Percentiles rank a stretch among this genome's conserved stretches.
These are phyloP conservation scores for Athalia rosae DNA, from an alignment of 2,888 invertebrate species.

Conservation along the genomic window DNA sequence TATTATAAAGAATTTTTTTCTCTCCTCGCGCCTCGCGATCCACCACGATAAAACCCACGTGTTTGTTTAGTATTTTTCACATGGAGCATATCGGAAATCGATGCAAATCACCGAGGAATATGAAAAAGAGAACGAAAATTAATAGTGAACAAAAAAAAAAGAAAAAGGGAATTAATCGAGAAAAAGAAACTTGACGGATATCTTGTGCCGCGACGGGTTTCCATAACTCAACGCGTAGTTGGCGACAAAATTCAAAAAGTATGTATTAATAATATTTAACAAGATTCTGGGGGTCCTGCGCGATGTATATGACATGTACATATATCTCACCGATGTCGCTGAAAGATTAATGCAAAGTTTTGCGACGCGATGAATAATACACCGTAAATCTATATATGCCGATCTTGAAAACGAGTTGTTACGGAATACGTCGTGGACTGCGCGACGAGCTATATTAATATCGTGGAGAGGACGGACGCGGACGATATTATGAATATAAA, in stretches of 20 bases:
- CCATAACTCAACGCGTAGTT: constrained; percentile 1
- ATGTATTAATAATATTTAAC: not conserved
- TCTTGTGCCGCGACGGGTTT: not conserved
- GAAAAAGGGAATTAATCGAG: not conserved
- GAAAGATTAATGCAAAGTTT: not conserved
- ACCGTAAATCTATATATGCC: not conserved
- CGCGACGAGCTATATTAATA: not conserved
- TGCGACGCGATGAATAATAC: not conserved
- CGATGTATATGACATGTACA: not conserved
- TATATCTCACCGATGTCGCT: not conserved
- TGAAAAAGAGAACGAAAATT: too few species aligned
- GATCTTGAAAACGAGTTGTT: not conserved
- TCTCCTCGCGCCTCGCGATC: too few species aligned
- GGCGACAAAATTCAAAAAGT: constrained; percentile 5
- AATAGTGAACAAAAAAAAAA: constrained; percentile 1
- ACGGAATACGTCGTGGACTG: not conserved
- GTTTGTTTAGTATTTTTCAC: too few species aligned
- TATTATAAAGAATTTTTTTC: constrained; percentile 11
- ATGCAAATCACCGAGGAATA: too few species aligned
- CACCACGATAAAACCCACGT: too few species aligned
- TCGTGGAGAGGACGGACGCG: too few species aligned
- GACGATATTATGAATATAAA: too few species aligned
- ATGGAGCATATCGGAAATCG: too few species aligned
- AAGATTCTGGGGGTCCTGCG: too few species aligned
- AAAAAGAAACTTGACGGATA: not conserved